phyloP scores from a whole-genome alignment of 2,113 vertebrate species.

The Dendrocopos noguchii region DNA sequence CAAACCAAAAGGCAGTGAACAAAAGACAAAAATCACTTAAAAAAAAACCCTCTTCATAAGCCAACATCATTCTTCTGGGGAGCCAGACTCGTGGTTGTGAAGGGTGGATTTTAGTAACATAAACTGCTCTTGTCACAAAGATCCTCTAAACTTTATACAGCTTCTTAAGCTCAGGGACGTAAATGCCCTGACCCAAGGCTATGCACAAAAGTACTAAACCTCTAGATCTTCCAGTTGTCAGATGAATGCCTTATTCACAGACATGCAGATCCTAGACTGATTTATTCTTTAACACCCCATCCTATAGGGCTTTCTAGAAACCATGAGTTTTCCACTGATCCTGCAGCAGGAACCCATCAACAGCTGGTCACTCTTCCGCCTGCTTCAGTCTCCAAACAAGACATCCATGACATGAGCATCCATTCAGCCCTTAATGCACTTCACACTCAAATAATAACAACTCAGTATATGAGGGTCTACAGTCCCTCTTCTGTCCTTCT shows the following conservation, averaged over 20 bases:
- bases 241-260: background rate
- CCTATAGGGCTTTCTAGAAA: background rate
- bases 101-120: background rate
- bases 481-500: background rate
- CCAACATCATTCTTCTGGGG: background rate
- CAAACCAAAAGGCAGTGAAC: slow-evolving; percentile 17
- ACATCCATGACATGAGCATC: background rate
- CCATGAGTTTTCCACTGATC: background rate
- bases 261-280: background rate
- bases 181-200: background rate
- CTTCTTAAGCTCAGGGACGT: background rate
- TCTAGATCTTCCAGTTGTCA: background rate
- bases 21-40: background rate
- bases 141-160: background rate
- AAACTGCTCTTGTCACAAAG: background rate
- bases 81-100: fast-evolving
- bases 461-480: background rate
- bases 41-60: background rate
- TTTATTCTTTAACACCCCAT: background rate
- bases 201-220: background rate
- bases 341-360: background rate
- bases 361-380: background rate
- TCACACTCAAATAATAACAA: background rate
- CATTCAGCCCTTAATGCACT: fast-evolving
- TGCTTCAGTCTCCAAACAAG: background rate